These are phyloP conservation scores for Nycticorax nycticorax DNA, from an alignment of 2,113 vertebrate species.

Conservation along the genomic window DNA sequence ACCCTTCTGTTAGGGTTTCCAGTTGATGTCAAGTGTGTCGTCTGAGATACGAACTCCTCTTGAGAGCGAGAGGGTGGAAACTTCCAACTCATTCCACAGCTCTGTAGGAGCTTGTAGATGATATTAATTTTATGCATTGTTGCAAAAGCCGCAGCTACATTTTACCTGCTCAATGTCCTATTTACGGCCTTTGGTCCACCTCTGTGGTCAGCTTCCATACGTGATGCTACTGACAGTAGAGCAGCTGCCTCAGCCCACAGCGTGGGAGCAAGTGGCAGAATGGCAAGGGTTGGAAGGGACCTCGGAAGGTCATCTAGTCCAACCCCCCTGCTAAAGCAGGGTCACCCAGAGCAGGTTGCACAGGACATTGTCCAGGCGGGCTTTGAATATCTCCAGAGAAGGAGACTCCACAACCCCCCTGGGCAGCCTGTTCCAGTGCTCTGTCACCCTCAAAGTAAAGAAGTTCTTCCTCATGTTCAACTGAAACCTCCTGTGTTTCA, in stretches of 20 bases:
- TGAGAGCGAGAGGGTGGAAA: background rate
- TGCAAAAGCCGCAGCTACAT: background rate
- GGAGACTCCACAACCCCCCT: too few species aligned
- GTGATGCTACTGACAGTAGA: background rate
- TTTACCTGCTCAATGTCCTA: background rate
- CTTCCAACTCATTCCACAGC: background rate
- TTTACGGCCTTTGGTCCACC: background rate
- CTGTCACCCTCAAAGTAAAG: too few species aligned
- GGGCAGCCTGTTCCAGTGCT: too few species aligned
- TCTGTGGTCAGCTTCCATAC: background rate
- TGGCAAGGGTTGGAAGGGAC: too few species aligned
- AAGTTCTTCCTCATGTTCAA: too few species aligned
- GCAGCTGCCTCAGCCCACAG: too few species aligned
- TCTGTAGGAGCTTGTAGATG: background rate
- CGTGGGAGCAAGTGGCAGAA: rapidly evolving
- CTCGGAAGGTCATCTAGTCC: too few species aligned
- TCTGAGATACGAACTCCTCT: background rate
- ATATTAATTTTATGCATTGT: background rate
- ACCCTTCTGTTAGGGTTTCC: background rate
- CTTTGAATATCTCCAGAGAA: too few species aligned
- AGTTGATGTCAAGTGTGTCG: background rate
- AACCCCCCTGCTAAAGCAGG: too few species aligned
- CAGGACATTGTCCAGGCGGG: too few species aligned
- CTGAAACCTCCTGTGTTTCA: too few species aligned
- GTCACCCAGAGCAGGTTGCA: too few species aligned